Percentiles rank a stretch among this genome's conserved stretches.
These are phyloP conservation scores for Parotia lawesii DNA, from an alignment of 2,113 vertebrate species.

Conservation along the genomic window DNA sequence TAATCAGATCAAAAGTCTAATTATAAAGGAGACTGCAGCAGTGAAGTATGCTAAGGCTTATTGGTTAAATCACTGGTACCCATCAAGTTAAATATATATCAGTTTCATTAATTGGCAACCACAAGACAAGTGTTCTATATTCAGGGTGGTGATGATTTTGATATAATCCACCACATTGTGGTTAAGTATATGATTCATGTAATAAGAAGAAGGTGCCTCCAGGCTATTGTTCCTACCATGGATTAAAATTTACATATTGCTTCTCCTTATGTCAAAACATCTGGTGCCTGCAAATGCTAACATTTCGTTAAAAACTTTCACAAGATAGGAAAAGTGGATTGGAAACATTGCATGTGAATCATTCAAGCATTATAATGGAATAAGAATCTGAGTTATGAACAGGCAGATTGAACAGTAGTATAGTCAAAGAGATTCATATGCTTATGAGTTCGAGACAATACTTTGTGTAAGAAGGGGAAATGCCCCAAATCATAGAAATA, in stretches of 20 bases:
- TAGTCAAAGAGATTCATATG: slow-evolving; percentile 65
- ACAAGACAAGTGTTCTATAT: slow-evolving; percentile 63
- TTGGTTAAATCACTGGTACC: slow-evolving; percentile 53
- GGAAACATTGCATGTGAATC: slow-evolving; percentile 69
- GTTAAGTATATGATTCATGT: slow-evolving; percentile 76
- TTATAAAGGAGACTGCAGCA: background rate
- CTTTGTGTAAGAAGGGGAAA: background rate
- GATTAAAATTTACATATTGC: slow-evolving; percentile 81
- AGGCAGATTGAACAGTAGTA: slow-evolving; percentile 52
- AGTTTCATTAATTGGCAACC: slow-evolving; percentile 71
- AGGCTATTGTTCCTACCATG: slow-evolving; percentile 76
- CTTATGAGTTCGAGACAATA: slow-evolving; percentile 40
- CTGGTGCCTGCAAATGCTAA: slow-evolving; percentile 77
- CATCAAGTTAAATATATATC: slow-evolving; percentile 65
- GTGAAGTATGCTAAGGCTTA: slow-evolving; percentile 39
- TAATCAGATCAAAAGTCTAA: slow-evolving; percentile 50
- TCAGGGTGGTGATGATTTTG: slow-evolving; percentile 67
- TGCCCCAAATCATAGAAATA: background rate
- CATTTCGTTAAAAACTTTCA: slow-evolving; percentile 76
- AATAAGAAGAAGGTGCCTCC: slow-evolving; percentile 76
- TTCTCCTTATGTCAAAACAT: slow-evolving; percentile 82
- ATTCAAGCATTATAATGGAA: slow-evolving; percentile 73
- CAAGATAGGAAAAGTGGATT: slow-evolving; percentile 66
- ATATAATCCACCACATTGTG: slow-evolving; percentile 64
- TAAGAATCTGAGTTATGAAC: slow-evolving; percentile 64